These are phyloP conservation scores for Acanthurus lineatus DNA, from an alignment of 2,797 vertebrate genomes.

Conservation along the genomic window DNA sequence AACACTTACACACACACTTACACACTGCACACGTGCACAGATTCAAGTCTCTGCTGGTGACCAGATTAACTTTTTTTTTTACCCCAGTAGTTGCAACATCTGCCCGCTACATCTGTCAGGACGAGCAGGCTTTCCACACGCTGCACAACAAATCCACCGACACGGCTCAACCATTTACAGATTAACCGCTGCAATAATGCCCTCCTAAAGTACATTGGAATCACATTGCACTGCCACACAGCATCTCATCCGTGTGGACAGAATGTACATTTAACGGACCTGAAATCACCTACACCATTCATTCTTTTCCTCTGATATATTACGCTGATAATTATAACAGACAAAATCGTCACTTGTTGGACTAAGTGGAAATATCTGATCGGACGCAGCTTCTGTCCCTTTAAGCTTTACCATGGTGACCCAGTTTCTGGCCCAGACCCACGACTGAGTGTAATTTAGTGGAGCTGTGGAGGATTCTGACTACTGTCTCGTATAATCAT, in stretches of 20 bases:
- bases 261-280: constrained; percentile 13
- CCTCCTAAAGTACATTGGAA: constrained; percentile 61
- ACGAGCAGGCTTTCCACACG: constrained; percentile 66
- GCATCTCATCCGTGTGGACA: constrained; percentile 16
- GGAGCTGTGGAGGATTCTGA: constrained; percentile 79
- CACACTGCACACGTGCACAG: constrained; percentile 15
- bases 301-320: constrained; percentile 3
- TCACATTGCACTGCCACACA: constrained; percentile 34
- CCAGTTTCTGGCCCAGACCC: constrained; percentile 82
- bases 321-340: constrained; percentile 19
- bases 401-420: constrained; percentile 82
- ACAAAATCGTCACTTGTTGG: constrained; percentile 18
- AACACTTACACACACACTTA: constrained; percentile 9
- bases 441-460: constrained; percentile 78
- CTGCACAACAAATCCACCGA: constrained; percentile 74
- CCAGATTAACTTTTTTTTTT: constrained; percentile 79
- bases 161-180: constrained; percentile 79
- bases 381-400: constrained; percentile 63
- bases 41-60: constrained; percentile 57
- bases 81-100: constrained; percentile 79
- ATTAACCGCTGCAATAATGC: constrained; percentile 79
- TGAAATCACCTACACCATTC: constrained; percentile 2
- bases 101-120: constrained; percentile 81
- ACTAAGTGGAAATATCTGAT: constrained; percentile 45
- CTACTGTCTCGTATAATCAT: constrained; percentile 79